Evolutionary conservation across 1,140 invertebrate species (phyloP).

Genomic region (Cotesia glomerata): DNA sequence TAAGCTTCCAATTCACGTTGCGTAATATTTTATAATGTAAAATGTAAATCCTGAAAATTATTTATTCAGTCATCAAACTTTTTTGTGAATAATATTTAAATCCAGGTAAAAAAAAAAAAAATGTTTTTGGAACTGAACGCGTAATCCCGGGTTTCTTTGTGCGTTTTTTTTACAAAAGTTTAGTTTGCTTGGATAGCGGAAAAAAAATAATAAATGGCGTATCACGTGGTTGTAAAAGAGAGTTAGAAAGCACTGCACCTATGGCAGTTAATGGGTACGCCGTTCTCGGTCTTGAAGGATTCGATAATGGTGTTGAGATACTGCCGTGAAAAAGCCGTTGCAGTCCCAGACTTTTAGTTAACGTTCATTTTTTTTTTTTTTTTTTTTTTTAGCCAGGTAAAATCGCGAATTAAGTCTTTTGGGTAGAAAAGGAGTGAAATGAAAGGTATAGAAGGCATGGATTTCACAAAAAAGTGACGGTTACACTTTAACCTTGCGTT

Average conservation of each 20-base stretch:
- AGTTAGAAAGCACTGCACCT: background rate
- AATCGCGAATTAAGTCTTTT: background rate
- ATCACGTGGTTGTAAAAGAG: background rate
- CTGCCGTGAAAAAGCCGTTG: slow-evolving; percentile 19
- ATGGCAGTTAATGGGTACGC: slow-evolving; percentile 4
- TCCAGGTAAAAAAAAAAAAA: too few relatives aligned
- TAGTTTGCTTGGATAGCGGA: background rate
- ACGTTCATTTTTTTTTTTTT: background rate
- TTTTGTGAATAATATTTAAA: too few relatives aligned
- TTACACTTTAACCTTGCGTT: slow-evolving; percentile 27
- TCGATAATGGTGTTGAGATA: background rate
- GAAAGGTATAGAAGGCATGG: background rate
- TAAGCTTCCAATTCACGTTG: slow-evolving; percentile 31
- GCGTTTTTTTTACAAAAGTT: background rate
- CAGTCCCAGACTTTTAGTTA: background rate
- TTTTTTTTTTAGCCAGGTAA: slow-evolving; percentile 5
- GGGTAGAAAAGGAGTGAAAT: background rate
- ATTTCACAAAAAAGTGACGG: slow-evolving; percentile 20
- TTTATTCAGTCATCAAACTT: too few relatives aligned
- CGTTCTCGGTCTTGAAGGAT: slow-evolving; percentile 6
- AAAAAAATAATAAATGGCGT: slow-evolving; percentile 15
- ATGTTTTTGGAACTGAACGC: too few relatives aligned
- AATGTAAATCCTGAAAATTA: background rate
- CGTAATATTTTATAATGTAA: slow-evolving; percentile 6
- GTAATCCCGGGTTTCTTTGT: background rate